Evolutionary conservation across 2,797 vertebrate species (phyloP).

Genomic region (Molossus molossus): DNA sequence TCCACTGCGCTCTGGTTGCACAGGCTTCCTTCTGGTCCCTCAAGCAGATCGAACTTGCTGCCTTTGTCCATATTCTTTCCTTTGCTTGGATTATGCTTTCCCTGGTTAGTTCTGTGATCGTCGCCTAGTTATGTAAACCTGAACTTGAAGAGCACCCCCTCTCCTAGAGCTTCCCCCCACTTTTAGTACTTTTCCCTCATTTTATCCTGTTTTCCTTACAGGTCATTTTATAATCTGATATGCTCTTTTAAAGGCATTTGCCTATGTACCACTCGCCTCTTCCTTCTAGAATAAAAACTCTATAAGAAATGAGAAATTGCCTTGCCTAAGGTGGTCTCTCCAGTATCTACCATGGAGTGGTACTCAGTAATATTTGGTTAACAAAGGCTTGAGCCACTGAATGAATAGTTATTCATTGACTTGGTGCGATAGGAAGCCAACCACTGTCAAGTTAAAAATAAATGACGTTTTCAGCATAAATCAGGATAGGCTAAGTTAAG

Average conservation of each 20-base stretch:
- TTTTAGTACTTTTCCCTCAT: background rate
- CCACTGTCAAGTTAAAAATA: background rate
- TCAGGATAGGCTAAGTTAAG: background rate
- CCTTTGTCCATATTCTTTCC: background rate
- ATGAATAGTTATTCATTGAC: background rate
- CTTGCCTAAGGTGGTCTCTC: background rate
- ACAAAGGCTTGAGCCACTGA: background rate
- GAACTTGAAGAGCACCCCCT: background rate
- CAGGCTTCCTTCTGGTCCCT: background rate
- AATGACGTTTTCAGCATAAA: background rate
- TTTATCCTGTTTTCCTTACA: background rate
- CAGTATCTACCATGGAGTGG: background rate
- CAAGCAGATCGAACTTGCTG: background rate
- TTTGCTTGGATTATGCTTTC: background rate
- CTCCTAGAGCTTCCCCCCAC: background rate
- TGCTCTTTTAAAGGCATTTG: background rate
- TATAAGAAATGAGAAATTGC: background rate
- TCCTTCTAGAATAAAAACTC: background rate
- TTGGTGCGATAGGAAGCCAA: background rate
- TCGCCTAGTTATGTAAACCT: background rate
- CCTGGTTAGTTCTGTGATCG: background rate
- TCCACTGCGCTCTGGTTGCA: background rate
- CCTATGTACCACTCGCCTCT: background rate
- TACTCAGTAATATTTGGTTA: background rate
- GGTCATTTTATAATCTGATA: background rate